Evolutionary conservation across 2,797 vertebrate species (phyloP).

Genomic region (Hoplostethus mediterraneus): DNA sequence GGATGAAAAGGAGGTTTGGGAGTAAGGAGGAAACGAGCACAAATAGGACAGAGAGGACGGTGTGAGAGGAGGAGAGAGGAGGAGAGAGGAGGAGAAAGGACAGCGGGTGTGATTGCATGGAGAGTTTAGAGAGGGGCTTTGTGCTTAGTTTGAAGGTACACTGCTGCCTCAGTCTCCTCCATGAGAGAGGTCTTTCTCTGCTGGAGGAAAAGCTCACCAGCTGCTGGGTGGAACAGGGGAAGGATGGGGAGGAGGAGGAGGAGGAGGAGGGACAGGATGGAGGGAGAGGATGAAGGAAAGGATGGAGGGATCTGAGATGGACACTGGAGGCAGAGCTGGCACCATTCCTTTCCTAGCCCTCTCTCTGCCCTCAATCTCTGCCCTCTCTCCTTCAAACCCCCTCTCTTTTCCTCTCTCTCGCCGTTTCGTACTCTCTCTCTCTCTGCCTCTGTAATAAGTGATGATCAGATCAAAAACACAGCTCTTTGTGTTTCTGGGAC

Average conservation of each 20-base stretch:
- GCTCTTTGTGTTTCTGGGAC: conserved; percentile 62
- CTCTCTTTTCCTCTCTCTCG: conserved; percentile 7
- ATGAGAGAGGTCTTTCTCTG: conserved; percentile 73
- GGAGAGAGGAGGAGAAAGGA: background rate
- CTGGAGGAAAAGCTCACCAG: conserved; percentile 59
- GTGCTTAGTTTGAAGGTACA: conserved; percentile 53
- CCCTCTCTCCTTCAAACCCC: conserved; percentile 29
- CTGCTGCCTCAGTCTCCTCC: conserved; percentile 66
- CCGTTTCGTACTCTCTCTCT: conserved; percentile 14
- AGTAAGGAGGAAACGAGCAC: conserved; percentile 25
- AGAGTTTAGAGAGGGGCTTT: conserved; percentile 50
- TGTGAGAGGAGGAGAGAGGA: conserved; percentile 17
- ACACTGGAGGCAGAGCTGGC: conserved; percentile 72
- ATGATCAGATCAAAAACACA: conserved; percentile 68
- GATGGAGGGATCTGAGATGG: conserved; percentile 64
- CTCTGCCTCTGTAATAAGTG: conserved; percentile 54
- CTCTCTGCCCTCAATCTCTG: conserved; percentile 48
- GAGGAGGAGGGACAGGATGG: conserved; percentile 41
- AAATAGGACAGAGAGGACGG: conserved; percentile 4
- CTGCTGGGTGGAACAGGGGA: conserved; percentile 56
- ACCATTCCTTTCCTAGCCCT: conserved; percentile 68
- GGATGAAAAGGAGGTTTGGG: conserved; percentile 20
- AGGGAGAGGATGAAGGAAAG: conserved; percentile 61
- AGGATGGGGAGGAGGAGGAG: background rate
- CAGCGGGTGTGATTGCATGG: conserved; percentile 49